Evolutionary conservation across 2,113 vertebrate genomes (phyloP), one percentile per base, ranked within the genome.

Genomic region (Halichoeres trimaculatus): DNA sequence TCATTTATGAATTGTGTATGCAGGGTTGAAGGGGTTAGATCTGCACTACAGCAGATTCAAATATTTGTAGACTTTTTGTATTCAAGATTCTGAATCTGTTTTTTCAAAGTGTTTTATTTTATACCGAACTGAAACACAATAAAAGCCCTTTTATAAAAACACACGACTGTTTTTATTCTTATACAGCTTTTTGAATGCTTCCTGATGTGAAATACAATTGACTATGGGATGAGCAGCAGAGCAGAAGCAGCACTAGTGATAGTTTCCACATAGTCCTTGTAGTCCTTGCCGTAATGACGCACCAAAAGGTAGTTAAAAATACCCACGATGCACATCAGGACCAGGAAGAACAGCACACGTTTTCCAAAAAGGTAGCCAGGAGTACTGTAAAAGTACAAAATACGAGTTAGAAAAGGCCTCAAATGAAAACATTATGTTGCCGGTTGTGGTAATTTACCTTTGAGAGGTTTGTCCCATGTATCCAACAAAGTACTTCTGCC

Each of bases 401-500:
- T 2, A 40, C 9, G 1, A 24, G 20, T 73, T 2, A 26, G 0
- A 41, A 3, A 0, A 4, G 6, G 11, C 11, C n/a, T 45, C 9
- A 52, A 10, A 19, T 58, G 6, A n/a, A 40, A 10, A n/a, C 20
- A 71, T 0, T 20, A 10, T 19, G 8, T 0, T 8, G 26, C 4
- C 14, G 0, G 34, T 36, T 60, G 23, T 47, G 23, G 8, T 22
- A 0, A 35, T 50, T 82, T 94, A 98, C 97, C 97, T 97, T 88
- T 99, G 97, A 24, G 90, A 95, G 40, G 93, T 96, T 83, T 99
- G 95, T 13, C 97, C 97, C 2, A 99, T 86, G 80, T 99, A 99
- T 78, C 97, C 97, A 3, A 97, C 90, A 53, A 99, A 99, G 87
- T 99, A 99, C 89, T 98, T 98, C 74, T 99, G 97, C 47, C 97